These are phyloP conservation scores for Galaxea fascicularis DNA, from an alignment of 92 coral and sea anemone species.

Conservation along the genomic window DNA sequence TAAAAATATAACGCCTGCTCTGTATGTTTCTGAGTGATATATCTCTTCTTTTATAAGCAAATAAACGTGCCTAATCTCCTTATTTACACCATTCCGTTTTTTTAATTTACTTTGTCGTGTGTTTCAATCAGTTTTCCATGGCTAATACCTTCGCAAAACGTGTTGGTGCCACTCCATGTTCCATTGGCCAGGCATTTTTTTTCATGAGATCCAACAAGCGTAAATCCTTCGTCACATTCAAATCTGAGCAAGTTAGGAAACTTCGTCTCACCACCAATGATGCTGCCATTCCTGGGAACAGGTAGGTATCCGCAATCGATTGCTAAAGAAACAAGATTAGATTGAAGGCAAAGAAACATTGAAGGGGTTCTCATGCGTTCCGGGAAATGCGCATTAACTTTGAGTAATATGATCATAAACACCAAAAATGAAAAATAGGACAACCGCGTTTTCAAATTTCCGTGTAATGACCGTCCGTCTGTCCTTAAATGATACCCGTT, in stretches of 20 bases:
- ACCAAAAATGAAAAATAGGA: too few species aligned
- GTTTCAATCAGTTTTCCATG: not conserved
- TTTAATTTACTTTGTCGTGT: not conserved
- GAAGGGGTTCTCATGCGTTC: not conserved
- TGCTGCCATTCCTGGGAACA: constrained; percentile 59
- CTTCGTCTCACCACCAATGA: constrained; percentile 56
- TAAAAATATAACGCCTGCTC: too few species aligned
- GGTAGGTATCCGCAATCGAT: constrained; percentile 72
- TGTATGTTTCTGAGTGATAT: not conserved
- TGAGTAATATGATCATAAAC: too few species aligned
- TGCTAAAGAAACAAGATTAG: constrained; percentile 36
- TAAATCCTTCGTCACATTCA: constrained; percentile 78
- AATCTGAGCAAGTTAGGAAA: constrained; percentile 69
- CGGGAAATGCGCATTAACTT: too few species aligned
- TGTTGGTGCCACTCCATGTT: constrained; percentile 64
- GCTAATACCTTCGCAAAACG: constrained; percentile 5
- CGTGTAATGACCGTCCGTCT: not conserved
- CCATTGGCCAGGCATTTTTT: constrained; percentile 78
- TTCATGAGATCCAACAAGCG: constrained; percentile 62
- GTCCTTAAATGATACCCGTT: not conserved
- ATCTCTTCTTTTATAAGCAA: not conserved
- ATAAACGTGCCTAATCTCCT: not conserved
- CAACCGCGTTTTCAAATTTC: not conserved
- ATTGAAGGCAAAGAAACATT: not conserved
- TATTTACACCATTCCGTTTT: too few species aligned